phyloP scores from a whole-genome alignment of 2,113 vertebrate genomes.

The Phainopepla nitens region DNA sequence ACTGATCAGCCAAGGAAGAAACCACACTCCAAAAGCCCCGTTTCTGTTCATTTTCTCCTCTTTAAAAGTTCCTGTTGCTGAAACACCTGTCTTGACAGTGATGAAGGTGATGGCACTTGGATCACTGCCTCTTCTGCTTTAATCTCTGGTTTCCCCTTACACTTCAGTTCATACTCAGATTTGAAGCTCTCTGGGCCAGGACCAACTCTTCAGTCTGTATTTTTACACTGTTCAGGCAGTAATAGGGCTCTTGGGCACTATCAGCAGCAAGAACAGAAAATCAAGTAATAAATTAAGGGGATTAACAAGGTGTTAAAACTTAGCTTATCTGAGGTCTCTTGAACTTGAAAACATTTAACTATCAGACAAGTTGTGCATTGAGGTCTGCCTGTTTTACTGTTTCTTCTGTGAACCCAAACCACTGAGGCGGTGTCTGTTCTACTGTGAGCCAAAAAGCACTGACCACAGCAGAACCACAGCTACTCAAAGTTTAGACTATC shows the following conservation, averaged over 20 bases:
- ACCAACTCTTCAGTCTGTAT: neutral
- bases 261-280: neutral
- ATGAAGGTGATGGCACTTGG: neutral
- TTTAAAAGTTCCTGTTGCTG: neutral
- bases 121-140: neutral
- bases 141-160: neutral
- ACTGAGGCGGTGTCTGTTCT: neutral
- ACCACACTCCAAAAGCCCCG: accelerated
- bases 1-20: neutral
- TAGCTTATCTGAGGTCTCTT: neutral
- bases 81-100: neutral
- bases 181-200: neutral
- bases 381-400: neutral
- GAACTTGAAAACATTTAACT: neutral
- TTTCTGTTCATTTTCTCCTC: neutral
- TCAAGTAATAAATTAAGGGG: neutral
- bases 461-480: neutral
- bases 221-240: neutral
- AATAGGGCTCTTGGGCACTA: neutral
- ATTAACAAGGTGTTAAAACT: neutral
- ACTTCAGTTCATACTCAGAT: neutral
- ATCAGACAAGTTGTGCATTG: neutral
- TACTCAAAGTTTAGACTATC: neutral
- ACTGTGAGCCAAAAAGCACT: neutral
- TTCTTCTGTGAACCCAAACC: neutral